Percentiles rank a stretch among this genome's conserved stretches.
phyloP scores from a whole-genome alignment of 1,140 invertebrate genomes.

The Dolichoris vasculosae region DNA sequence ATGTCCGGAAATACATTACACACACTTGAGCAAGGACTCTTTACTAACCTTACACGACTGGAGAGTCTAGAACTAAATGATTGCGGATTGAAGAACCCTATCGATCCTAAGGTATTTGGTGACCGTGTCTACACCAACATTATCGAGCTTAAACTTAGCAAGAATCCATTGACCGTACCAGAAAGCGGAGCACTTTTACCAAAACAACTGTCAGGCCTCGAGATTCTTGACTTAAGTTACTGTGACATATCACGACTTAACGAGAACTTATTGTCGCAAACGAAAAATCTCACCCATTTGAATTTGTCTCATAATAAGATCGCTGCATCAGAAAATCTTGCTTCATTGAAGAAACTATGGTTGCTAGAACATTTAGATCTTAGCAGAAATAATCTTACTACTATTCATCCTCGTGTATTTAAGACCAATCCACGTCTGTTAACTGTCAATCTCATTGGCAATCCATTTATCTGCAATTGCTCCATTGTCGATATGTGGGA shows the following conservation, averaged over 20 bases:
- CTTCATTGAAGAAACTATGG: conserved; percentile 77
- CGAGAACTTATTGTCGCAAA: conserved; percentile 77
- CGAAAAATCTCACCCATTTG: conserved; percentile 79
- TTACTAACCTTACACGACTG: conserved; percentile 80
- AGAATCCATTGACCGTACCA: conserved; percentile 80
- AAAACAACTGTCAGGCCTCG: conserved; percentile 78
- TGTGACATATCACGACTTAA: conserved; percentile 79
- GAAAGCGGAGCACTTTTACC: conserved; percentile 77
- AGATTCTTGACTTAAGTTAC: conserved; percentile 80
- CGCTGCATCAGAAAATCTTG: conserved; percentile 73
- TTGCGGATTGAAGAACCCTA: conserved; percentile 78
- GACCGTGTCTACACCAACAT: conserved; percentile 79
- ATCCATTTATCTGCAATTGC: conserved; percentile 83
- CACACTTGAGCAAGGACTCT: conserved; percentile 82
- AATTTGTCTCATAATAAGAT: conserved; percentile 80
- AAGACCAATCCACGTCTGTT: conserved; percentile 76
- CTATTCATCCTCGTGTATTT: conserved; percentile 76
- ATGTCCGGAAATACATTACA: conserved; percentile 81
- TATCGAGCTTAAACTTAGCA: conserved; percentile 80
- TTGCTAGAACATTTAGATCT: conserved; percentile 79
- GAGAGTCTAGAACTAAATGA: conserved; percentile 81
- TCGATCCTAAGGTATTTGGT: conserved; percentile 81
- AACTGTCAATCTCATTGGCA: conserved; percentile 79
- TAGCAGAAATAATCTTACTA: conserved; percentile 79
- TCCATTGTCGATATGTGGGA: conserved; percentile 82